Percentiles rank a stretch among this genome's conserved stretches.
These are phyloP conservation scores for Orgyia antiqua DNA, from an alignment of 2,888 invertebrate genomes.

Conservation along the genomic window DNA sequence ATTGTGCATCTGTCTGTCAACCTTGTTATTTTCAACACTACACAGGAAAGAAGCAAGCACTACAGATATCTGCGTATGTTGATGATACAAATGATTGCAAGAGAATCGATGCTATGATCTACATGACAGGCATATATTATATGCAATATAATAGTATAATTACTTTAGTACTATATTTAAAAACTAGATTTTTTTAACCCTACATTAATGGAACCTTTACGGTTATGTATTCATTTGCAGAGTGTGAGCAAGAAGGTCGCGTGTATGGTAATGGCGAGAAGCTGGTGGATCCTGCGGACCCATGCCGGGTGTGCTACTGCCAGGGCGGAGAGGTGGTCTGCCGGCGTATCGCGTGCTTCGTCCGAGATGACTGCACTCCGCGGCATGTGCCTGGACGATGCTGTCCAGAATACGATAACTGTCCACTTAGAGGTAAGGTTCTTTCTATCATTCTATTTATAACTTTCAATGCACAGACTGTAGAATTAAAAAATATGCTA, in stretches of 20 bases:
- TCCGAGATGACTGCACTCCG: conserved; percentile 86
- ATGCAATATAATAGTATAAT: no score
- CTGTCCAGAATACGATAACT: conserved; percentile 90
- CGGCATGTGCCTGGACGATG: conserved; percentile 85
- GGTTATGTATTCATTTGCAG: no score
- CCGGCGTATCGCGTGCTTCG: conserved; percentile 86
- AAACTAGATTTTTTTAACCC: no score
- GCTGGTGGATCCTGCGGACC: conserved; percentile 83
- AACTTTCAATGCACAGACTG: conserved; percentile 1
- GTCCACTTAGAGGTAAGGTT: conserved; percentile 82
- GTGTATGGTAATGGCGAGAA: conserved; percentile 87
- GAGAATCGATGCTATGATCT: no score
- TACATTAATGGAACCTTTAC: no score
- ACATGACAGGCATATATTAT: no score
- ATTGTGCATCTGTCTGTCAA: no score
- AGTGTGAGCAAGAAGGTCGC: conserved; percentile 86
- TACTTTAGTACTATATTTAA: no score
- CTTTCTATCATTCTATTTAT: not conserved
- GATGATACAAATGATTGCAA: no score
- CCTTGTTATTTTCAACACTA: no score
- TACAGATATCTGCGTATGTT: no score
- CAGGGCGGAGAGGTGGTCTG: conserved; percentile 88
- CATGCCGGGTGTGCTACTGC: conserved; percentile 89
- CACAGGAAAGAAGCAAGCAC: no score
- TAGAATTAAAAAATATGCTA: not conserved